Evolutionary conservation across 2,797 vertebrate species (phyloP).

Genomic region (Lemur catta): DNA sequence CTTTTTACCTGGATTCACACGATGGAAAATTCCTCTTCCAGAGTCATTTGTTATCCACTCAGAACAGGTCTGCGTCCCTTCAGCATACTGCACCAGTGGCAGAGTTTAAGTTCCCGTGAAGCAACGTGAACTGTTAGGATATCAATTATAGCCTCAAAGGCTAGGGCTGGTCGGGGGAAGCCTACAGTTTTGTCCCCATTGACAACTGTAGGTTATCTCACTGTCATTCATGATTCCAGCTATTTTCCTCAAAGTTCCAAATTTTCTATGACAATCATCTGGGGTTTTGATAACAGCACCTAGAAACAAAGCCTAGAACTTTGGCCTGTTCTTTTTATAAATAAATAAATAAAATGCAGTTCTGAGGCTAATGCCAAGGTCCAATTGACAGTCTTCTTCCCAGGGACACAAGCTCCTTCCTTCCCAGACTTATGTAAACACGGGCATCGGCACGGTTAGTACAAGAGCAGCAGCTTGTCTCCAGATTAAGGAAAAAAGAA

Average conservation of each 20-base stretch:
- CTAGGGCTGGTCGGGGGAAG: background rate
- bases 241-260: background rate
- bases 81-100: background rate
- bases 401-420: background rate
- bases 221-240: background rate
- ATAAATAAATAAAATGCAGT: conserved; percentile 34
- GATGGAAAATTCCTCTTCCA: background rate
- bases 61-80: background rate
- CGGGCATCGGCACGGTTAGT: background rate
- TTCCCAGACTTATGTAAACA: conserved; percentile 44
- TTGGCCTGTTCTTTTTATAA: conserved; percentile 59
- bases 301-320: conserved; percentile 57
- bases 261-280: background rate
- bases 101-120: background rate
- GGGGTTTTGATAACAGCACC: conserved; percentile 59
- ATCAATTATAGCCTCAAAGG: background rate
- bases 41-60: background rate
- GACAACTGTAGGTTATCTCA: background rate
- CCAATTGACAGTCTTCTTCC: background rate
- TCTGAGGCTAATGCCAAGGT: background rate
- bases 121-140: background rate
- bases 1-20: background rate
- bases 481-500: background rate
- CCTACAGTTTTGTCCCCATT: background rate
- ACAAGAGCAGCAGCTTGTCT: background rate